Conservation (phyloP, 2,888 invertebrate genomes). For the Onchidella celtica region DNA sequence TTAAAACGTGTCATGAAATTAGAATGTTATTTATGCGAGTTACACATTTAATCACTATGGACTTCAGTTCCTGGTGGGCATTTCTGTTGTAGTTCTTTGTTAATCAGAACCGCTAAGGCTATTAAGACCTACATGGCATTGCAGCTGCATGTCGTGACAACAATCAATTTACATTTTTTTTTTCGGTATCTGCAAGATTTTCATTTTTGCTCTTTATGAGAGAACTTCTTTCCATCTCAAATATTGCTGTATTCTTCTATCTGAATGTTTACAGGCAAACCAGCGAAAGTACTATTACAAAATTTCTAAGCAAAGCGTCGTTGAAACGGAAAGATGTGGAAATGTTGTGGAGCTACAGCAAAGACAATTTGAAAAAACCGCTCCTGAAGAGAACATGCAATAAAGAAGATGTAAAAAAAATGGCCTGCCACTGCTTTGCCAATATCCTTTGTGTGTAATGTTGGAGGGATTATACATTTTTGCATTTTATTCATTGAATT, state of each 20-base stretch:
- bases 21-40: no score
- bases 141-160: no score
- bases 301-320: constrained; percentile 68
- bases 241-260: no score
- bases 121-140: no score
- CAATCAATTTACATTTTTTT: no score
- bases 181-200: neutral
- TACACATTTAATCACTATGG: no score
- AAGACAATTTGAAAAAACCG: constrained; percentile 69
- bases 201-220: neutral
- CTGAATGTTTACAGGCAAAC: constrained; percentile 61
- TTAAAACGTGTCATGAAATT: no score
- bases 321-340: constrained; percentile 63
- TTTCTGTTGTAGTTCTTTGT: no score
- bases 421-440: constrained; percentile 63
- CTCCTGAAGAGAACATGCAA: constrained; percentile 62
- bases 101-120: no score
- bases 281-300: constrained; percentile 65
- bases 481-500: neutral
- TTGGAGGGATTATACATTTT: neutral
- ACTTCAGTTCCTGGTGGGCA: no score
- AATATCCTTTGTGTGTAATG: constrained; percentile 73
- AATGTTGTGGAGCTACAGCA: constrained; percentile 63
- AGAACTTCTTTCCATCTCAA: no score
- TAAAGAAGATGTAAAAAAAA: constrained; percentile 62